Base-by-base conservation (phyloP, 2,888 invertebrate species). In the Pachycephus smyrnensis region DNA sequence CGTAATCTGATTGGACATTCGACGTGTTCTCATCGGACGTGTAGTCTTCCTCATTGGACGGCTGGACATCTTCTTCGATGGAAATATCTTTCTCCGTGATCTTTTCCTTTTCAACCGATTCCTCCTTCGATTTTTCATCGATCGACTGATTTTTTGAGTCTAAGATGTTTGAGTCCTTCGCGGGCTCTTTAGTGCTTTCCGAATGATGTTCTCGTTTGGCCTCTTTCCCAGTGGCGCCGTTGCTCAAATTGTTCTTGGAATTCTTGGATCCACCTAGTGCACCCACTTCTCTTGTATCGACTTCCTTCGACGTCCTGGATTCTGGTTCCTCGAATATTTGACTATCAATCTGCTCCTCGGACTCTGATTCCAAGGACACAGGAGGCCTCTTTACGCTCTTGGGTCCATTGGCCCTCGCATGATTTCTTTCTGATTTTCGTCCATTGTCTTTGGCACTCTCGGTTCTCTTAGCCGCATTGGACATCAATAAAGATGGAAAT, bases 251-350 rank as follows among this genome's bases (percentile, higher is more conserved):
- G 15, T 32, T 69, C 30, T 69, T 69, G 11, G 68, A 76, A 30
- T 83, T 80, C 30, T 80, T 82, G 1, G 73, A 78, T 12, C 80
- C 79, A 9, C 31, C 75, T 9, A 82, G 75, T 0, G 77, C 80
- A 4, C 40, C 15, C 1, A 84, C 77, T 11, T 83, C 84, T 40
- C 84, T 80, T 12, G 82, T 81, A 9, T 84, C 86, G 6, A 86
- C 36, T 23, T 84, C 86, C 36, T 87, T 85, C 1, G 84, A 83
- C 9, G 84, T 84, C 32, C 78, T 83, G 0, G 83, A 83, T 32
- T 85, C 86, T 1, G 80, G 73, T 4, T 86, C 86, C 0, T 83
- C 79, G 77, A 84, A 83, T 78, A 85, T 81, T 71, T 82, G 81
- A n/a, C 82, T 77, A 12, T 84, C 82, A 23, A 84, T 83, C 31